Conservation (phyloP, 2,888 invertebrate species). For the Microdon myrmicae region DNA sequence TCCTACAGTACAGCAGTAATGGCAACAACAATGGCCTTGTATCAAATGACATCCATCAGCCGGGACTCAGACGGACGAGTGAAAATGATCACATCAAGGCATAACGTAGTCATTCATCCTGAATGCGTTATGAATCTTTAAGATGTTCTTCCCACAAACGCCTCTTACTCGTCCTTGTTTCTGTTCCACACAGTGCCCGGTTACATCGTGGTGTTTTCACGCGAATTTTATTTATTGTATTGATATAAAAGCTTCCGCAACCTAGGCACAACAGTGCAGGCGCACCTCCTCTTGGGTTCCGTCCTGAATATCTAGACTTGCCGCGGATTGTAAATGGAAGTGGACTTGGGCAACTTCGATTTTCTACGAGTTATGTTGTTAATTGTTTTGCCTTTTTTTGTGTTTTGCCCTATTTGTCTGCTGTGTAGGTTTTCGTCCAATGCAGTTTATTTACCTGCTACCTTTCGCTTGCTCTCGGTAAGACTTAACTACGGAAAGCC, state of each 20-base stretch:
- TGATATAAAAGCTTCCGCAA: constrained; percentile 46
- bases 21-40: not conserved
- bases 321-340: too few species aligned
- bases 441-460: too few species aligned
- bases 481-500: too few species aligned
- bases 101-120: constrained; percentile 45
- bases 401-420: too few species aligned
- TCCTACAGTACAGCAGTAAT: not conserved
- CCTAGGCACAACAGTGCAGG: constrained; percentile 19
- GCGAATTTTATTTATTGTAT: constrained; percentile 51
- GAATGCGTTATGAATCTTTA: constrained; percentile 45
- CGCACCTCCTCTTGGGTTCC: not conserved
- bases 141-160: constrained; percentile 22
- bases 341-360: constrained; percentile 38
- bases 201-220: constrained; percentile 17
- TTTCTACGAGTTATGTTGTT: constrained; percentile 47
- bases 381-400: too few species aligned
- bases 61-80: not conserved
- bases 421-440: too few species aligned
- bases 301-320: too few species aligned
- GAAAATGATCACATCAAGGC: constrained; percentile 37
- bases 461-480: too few species aligned
- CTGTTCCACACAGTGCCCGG: not conserved
- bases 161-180: not conserved
- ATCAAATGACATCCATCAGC: constrained; percentile 38